Base-by-base conservation (phyloP, 2,888 invertebrate species). In the Polia nebulosa region DNA sequence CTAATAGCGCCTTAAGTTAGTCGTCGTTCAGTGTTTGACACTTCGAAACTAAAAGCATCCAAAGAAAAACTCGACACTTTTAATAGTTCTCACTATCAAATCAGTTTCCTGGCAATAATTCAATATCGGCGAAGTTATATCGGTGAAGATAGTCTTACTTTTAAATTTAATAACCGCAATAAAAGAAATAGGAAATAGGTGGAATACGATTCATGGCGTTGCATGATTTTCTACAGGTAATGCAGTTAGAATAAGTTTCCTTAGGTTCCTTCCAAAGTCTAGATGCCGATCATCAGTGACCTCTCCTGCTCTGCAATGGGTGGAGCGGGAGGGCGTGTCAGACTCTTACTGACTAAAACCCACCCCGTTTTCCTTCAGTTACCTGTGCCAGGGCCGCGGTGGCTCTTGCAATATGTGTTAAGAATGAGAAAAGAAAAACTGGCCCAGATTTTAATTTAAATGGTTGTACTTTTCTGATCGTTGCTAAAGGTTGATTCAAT, bases 61-160 rank as follows among this genome's bases (percentile, higher is more conserved):
- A 3, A 39, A 66, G 7, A 20, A 27, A 34, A 36, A 32, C 9
- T 39, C 15, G 15, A 29, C 13, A 11, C 3, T 11, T n/a, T n/a
- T n/a, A n/a, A 29, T 25, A 52, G 17, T 29, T 52, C n/a, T 22
- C 20, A 29, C 45, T 45, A 22, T 34, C 27, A 7, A 44, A 66
- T 52, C 22, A 53, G 8, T 36, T 15, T 52, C 36, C 22, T 67
- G 52, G 15, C 27, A 53, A 32, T 47, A n/a, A 44, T 45, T 66
- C 29, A 67, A 53, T 67, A 67, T 25, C 51, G 22, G 22, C 15
- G 20, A 67, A n/a, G n/a, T n/a, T n/a, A 53, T 67, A 67, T 25
- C 51, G 22, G 22, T 11, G 20, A 67, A 34, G 17, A 34, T 51
- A 41, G 41, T 34, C 20, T 66, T 66, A 34, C 27, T 52, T 52